Base-by-base conservation (phyloP, 92 coral and sea anemone species). In the Phenganax subtilis region DNA sequence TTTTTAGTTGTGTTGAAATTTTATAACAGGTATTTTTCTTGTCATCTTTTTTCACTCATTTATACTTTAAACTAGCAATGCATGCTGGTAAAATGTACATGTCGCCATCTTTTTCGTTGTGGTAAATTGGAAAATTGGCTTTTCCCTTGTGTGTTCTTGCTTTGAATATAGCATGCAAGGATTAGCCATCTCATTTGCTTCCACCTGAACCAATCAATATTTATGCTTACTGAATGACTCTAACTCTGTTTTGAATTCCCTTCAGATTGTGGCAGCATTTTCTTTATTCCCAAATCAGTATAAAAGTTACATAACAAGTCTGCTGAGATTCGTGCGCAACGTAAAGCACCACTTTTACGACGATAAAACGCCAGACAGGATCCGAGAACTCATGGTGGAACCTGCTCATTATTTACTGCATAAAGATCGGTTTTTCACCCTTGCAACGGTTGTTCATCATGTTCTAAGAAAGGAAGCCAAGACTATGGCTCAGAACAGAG, bases 241-340 rank as follows among this genome's bases (percentile, higher is more conserved):
- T 5, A 3, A 7, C 70, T 64, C 0, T 10, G 31, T 14, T 37
- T 37, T 37, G 4, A 10, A 12, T 30, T 12, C 16, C 30, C 9
- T 68, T 10, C 53, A 68, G 73, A 37, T 68, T 68, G 8, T 68
- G 47, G 54, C 29, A 3, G 73, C n/a, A 30, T 30, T 68, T 51
- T 5, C 44, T 14, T 3, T 0, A 25, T 6, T 0, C 47, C 16
- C 73, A 17, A 9, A 28, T 68, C 73, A 68, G 20, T 68, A 68
- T 25, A 68, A 10, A 8, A 30, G 29, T 52, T 0, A 68, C 73
- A 68, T 68, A 30, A 68, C 73, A 51, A 12, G 54, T 68, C 29
- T 68, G 73, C n/a, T 68, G 73, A 68, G 73, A 68, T 68, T 68
- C 11, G 53, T 68, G 52, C 73, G 73, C 47, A 68, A 68, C 11